Evolutionary conservation across 2,888 invertebrate genomes (phyloP).

Genomic region (Piscicola geometra): DNA sequence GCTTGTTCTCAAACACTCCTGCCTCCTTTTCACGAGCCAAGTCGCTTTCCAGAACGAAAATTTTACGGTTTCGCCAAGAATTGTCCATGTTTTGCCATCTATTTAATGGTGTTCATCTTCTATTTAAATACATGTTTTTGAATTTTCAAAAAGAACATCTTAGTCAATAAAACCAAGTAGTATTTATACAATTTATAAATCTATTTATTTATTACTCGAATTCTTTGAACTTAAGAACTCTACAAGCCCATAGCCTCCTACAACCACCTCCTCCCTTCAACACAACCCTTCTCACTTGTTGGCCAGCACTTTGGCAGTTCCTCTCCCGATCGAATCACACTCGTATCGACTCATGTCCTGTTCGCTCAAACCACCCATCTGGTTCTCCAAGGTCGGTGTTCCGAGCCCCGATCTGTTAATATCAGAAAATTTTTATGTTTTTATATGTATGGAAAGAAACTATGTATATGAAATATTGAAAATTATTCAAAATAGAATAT

Average conservation of each 20-base stretch:
- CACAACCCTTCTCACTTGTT: conserved; percentile 7
- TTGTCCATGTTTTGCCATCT: conserved; percentile 10
- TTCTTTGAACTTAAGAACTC: too few relatives aligned
- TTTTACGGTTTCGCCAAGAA: neutral
- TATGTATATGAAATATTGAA: neutral
- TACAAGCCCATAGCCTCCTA: too few relatives aligned
- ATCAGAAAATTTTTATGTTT: too few relatives aligned
- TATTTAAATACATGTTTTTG: too few relatives aligned
- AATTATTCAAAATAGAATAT: neutral
- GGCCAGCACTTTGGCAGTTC: conserved; percentile 20
- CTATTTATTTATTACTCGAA: too few relatives aligned
- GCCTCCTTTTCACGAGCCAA: conserved; percentile 24
- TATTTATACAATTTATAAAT: too few relatives aligned
- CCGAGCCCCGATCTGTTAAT: neutral
- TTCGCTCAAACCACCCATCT: conserved; percentile 36
- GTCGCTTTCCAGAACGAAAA: conserved; percentile 15
- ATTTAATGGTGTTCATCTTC: too few relatives aligned
- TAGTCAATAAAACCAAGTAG: too few relatives aligned
- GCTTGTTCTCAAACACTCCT: conserved; percentile 32
- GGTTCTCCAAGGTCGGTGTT: neutral
- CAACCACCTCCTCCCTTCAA: too few relatives aligned
- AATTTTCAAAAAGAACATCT: too few relatives aligned
- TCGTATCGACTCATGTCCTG: conserved; percentile 14
- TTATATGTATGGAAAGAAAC: neutral
- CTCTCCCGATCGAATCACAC: conserved; percentile 14